Conservation (phyloP, 1,140 invertebrate genomes). For the Dendrolimus punctatus region DNA sequence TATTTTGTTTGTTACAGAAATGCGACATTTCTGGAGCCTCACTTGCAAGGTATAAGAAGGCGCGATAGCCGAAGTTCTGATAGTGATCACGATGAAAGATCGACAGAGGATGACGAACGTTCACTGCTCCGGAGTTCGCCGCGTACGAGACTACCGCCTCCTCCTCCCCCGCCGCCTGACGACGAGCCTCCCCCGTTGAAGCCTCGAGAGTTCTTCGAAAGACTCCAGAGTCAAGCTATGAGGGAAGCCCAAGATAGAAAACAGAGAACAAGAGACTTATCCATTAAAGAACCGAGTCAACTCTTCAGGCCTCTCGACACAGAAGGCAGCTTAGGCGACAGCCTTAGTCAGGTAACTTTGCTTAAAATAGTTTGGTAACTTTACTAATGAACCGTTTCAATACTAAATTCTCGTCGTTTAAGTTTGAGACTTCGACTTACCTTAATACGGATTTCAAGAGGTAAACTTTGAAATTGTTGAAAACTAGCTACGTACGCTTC, state of each 20-base stretch:
- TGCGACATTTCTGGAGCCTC: conserved; percentile 68
- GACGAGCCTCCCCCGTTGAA: conserved; percentile 60
- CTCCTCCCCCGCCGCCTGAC: conserved; percentile 56
- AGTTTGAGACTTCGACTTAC: no score
- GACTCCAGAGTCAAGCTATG: conserved; percentile 60
- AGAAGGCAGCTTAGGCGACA: conserved; percentile 57
- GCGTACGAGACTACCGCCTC: conserved; percentile 44
- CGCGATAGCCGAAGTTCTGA: conserved; percentile 61
- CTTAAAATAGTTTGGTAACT: no score
- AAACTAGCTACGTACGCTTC: no score
- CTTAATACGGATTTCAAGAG: no score
- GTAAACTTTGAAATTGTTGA: no score
- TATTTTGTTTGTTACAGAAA: conserved; percentile 57
- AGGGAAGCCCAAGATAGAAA: conserved; percentile 46
- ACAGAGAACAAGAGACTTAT: conserved; percentile 32
- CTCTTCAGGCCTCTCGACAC: conserved; percentile 46
- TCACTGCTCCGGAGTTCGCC: conserved; percentile 56
- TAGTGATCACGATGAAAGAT: conserved; percentile 65
- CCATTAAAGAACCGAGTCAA: conserved; percentile 35
- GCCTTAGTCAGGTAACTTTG: conserved; percentile 55
- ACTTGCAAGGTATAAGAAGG: conserved; percentile 64
- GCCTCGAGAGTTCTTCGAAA: conserved; percentile 58
- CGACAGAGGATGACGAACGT: conserved; percentile 68
- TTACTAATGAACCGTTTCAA: neutral
- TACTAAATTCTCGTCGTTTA: neutral